These are phyloP conservation scores for Ooceraea biroi DNA, from an alignment of 1,140 invertebrate genomes.

Conservation along the genomic window DNA sequence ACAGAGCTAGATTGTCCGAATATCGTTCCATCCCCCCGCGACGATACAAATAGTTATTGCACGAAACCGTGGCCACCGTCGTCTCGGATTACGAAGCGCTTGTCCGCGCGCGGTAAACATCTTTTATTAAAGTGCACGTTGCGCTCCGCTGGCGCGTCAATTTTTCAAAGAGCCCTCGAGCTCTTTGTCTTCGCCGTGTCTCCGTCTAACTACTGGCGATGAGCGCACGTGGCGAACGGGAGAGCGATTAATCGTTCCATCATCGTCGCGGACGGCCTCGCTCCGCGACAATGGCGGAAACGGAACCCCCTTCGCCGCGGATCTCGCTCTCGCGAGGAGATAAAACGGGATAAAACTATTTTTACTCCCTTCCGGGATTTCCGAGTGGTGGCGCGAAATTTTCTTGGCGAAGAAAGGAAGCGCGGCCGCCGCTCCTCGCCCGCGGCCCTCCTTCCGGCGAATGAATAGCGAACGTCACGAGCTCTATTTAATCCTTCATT, in stretches of 20 bases:
- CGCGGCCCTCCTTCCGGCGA: background rate
- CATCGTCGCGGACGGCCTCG: slow-evolving; percentile 64
- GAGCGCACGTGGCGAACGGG: slow-evolving; percentile 63
- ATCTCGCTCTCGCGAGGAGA: slow-evolving; percentile 29
- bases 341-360: slow-evolving; percentile 61
- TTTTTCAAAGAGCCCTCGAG: slow-evolving; percentile 76
- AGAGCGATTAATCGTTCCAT: slow-evolving; percentile 76
- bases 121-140: slow-evolving; percentile 78
- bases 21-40: slow-evolving; percentile 42
- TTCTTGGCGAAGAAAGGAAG: slow-evolving; percentile 17
- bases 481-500: slow-evolving; percentile 24
- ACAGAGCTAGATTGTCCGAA: slow-evolving; percentile 37
- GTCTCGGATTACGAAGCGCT: slow-evolving; percentile 71
- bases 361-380: slow-evolving; percentile 20
- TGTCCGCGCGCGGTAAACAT: slow-evolving; percentile 76
- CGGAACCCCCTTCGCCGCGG: slow-evolving; percentile 41
- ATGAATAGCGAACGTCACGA: slow-evolving; percentile 31
- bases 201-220: slow-evolving; percentile 73
- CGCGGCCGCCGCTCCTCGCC: background rate
- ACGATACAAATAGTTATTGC: slow-evolving; percentile 69
- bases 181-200: slow-evolving; percentile 76
- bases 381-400: slow-evolving; percentile 28
- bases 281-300: slow-evolving; percentile 72
- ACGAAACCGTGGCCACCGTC: slow-evolving; percentile 59
- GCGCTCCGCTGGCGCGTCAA: slow-evolving; percentile 75